Conservation (phyloP, 2,888 invertebrate species). For the Anaspis maculata region DNA sequence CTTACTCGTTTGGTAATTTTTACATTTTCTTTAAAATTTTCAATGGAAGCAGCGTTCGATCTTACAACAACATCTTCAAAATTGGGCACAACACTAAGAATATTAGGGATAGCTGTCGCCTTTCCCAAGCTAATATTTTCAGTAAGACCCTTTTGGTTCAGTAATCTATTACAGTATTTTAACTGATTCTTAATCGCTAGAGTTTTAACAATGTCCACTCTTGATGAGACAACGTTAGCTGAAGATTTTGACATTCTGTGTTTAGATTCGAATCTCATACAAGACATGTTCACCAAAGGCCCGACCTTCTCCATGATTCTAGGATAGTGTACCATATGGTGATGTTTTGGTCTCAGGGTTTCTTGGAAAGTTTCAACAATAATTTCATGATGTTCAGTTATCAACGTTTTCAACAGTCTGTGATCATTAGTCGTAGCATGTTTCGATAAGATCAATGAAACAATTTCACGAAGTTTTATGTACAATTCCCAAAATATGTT, state of each 20-base stretch:
- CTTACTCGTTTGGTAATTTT: not conserved
- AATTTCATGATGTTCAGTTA: slow-evolving; percentile 9
- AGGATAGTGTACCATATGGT: slow-evolving; percentile 14
- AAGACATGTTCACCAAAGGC: slow-evolving; percentile 10
- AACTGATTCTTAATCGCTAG: not conserved
- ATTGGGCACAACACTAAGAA: no score
- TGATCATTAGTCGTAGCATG: not conserved
- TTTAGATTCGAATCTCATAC: slow-evolving; percentile 11
- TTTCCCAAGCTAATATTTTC: not conserved
- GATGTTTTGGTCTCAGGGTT: slow-evolving; percentile 12
- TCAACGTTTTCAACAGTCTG: slow-evolving; percentile 3
- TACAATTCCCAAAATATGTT: slow-evolving; percentile 2
- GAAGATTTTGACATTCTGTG: slow-evolving; percentile 2
- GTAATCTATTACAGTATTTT: not conserved
- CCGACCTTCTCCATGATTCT: slow-evolving; percentile 7
- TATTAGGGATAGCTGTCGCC: no score
- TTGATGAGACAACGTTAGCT: not conserved
- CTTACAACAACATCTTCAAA: not conserved
- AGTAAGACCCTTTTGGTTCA: not conserved
- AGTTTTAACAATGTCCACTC: not conserved
- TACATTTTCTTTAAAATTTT: not conserved
- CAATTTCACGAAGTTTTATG: slow-evolving; percentile 4
- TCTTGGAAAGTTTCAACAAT: slow-evolving; percentile 5
- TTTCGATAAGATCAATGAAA: not conserved
- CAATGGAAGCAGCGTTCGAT: not conserved